Base-by-base conservation (phyloP, 30 jellyfish, hydroid and myxozoan species). In the Aurelia aurita region DNA sequence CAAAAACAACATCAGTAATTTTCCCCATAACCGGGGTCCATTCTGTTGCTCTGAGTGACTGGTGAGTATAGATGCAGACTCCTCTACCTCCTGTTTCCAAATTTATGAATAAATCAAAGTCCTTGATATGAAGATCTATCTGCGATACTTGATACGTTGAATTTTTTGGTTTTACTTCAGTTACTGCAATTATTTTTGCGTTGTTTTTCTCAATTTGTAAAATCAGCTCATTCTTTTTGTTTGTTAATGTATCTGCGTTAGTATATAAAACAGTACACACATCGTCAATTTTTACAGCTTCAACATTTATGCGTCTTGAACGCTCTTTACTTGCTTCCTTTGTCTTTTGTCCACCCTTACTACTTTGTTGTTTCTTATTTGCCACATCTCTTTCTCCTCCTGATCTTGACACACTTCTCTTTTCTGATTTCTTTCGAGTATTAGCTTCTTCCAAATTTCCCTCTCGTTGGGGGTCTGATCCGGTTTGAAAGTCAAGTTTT, bases 381-480 rank as follows among this genome's bases (percentile, higher is more conserved):
- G 82, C 82, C 73, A 79, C 28, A 43, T 63, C 16, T 65, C 84
- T 28, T 65, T 67, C 84, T 81, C 77, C 60, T 67, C 65, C 84
- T 67, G 51, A 47, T 28, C 44, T 66, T 81, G 84, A 64, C 84
- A 81, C 85, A 13, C 23, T 43, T 26, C 85, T 78, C 80, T 78
- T 45, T 18, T 45, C 80, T 62, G 81, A 63, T 80, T 65, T 80
- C 75, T 67, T 65, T 61, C 74, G n/a, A 61, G 32, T 60, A 34
- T 46, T 8, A 79, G 64, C 28, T 80, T 64, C 67, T 43, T 80
- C 82, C 83, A 80, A 80, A 45, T 80, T 10, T 5, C 31, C 46
- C 90, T 18, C 51, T 60, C 70, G 63, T 60, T 51, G 60, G 89
- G 82, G 53, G 89, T 79, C 62, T 63, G 89, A 79, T 79, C 89